phyloP scores from a whole-genome alignment of 2,113 vertebrate genomes.

The Hiodon tergisus region DNA sequence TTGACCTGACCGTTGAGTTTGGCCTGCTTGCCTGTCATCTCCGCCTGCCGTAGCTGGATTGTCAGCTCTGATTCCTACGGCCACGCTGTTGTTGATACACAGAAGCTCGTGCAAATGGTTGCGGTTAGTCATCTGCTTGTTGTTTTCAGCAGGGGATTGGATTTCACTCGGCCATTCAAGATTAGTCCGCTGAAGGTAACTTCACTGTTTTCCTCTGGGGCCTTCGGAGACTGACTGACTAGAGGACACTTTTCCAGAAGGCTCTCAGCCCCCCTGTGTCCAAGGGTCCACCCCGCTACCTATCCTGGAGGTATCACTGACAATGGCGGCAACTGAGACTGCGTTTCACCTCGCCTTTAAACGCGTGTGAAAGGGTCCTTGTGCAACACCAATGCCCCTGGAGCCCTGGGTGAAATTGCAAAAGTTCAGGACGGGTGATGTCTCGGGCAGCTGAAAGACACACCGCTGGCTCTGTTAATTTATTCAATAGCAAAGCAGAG shows the following conservation, averaged over 20 bases:
- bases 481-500: not conserved
- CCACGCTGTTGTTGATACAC: not conserved
- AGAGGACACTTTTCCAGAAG: not conserved
- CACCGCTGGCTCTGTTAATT: not conserved
- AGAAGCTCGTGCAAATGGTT: not conserved
- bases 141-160: not conserved
- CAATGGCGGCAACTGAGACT: not conserved
- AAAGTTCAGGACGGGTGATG: no score
- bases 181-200: no score
- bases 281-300: not conserved
- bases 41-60: not conserved
- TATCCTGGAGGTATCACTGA: not conserved
- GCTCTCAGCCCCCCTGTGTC: not conserved
- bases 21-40: not conserved
- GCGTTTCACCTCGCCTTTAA: not conserved
- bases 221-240: not conserved
- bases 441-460: no score
- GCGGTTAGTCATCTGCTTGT: not conserved
- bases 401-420: not conserved
- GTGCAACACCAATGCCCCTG: not conserved
- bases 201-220: no score
- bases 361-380: not conserved
- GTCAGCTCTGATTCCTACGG: not conserved
- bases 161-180: not conserved
- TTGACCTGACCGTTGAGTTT: no score